A percentile compares a stretch with the other conserved stretches of the same genome.
phyloP scores from a whole-genome alignment of 2,113 vertebrate genomes.

The Larimichthys polyactis region DNA sequence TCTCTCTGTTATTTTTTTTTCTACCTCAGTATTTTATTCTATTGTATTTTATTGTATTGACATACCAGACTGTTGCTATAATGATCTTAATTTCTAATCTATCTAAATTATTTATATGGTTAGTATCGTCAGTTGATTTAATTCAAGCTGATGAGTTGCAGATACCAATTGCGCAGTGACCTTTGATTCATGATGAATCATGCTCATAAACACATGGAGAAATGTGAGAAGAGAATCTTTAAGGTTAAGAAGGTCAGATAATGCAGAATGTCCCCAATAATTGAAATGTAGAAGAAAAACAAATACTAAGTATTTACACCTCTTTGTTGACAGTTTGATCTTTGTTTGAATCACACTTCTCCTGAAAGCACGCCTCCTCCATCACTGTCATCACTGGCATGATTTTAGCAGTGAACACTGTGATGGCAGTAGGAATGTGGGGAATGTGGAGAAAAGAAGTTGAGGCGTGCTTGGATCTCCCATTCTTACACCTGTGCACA shows the following conservation, averaged over 20 bases:
- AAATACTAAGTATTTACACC: background rate
- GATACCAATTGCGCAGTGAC: background rate
- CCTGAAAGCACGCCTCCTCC: background rate
- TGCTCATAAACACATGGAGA: background rate
- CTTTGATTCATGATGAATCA: background rate
- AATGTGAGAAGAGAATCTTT: background rate
- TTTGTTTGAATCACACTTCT: background rate
- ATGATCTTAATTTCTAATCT: no score
- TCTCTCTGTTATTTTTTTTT: no score
- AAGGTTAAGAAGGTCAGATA: background rate
- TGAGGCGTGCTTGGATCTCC: background rate
- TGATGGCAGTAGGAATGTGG: slow-evolving; percentile 5
- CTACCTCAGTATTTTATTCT: no score
- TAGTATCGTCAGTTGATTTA: background rate
- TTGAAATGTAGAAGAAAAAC: background rate
- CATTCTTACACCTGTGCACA: slow-evolving; percentile 29
- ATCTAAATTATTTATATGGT: background rate
- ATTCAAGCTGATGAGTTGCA: background rate
- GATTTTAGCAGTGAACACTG: background rate
- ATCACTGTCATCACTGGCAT: background rate
- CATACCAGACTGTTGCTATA: no score
- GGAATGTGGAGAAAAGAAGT: slow-evolving; percentile 26
- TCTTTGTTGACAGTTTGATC: background rate
- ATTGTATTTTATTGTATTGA: no score
- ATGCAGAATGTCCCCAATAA: background rate